Percentiles rank a stretch among this genome's conserved stretches.
phyloP scores from a whole-genome alignment of 2,113 vertebrate genomes.

The Acinonyx jubatus region DNA sequence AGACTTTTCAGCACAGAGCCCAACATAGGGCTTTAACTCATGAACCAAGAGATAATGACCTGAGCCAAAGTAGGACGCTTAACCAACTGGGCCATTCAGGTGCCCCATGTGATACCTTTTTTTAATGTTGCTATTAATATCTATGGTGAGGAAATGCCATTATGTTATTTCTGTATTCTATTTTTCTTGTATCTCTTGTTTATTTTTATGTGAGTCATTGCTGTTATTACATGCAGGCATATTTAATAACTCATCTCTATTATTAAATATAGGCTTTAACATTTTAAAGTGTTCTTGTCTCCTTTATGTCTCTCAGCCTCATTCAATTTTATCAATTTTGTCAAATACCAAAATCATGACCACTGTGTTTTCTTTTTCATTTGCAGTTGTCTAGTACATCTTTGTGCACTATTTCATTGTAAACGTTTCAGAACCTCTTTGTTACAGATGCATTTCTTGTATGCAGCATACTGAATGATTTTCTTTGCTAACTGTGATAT shows the following conservation, averaged over 20 bases:
- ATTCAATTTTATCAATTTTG: background rate
- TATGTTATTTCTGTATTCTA: background rate
- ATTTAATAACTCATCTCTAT: background rate
- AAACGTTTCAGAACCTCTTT: background rate
- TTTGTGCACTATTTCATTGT: background rate
- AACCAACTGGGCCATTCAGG: no score
- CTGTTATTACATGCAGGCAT: background rate
- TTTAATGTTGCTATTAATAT: background rate
- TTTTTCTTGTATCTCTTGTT: background rate
- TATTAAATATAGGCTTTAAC: background rate
- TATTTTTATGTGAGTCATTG: background rate
- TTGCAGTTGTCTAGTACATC: background rate
- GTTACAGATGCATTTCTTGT: background rate
- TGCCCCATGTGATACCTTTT: background rate
- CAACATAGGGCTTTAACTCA: no score
- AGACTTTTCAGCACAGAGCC: no score
- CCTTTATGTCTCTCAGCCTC: background rate
- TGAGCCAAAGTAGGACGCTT: no score
- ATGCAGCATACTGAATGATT: background rate
- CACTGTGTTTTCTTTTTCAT: background rate
- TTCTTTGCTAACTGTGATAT: background rate
- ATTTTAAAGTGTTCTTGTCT: background rate
- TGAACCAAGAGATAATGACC: no score
- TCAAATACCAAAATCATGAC: background rate
- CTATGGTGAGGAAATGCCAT: background rate